Evolutionary conservation across 2,888 invertebrate species (phyloP), one percentile per base, ranked within the genome.

Genomic region (Lottia scabra): DNA sequence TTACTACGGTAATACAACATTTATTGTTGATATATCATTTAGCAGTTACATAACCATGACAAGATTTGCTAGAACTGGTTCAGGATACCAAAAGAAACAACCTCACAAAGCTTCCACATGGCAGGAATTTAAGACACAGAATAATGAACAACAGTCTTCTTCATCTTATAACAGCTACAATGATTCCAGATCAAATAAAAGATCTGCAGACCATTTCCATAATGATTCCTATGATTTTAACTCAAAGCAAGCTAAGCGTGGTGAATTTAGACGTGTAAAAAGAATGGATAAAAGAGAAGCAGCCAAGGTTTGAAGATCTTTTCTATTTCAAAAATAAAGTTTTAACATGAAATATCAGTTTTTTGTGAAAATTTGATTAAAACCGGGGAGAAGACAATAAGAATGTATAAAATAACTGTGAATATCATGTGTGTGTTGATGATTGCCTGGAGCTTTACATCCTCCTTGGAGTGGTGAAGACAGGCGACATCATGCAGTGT

Each of bases 231-330:
- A 72, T 63, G 69, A 66, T 27, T 67, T 70, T 43, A 78, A n/a
- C n/a, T n/a, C n/a, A n/a, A n/a, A 76, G 63, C 84, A 84, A 72
- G 80, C 75, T 23, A 75, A 77, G n/a, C 73, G 81, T 70, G 78
- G 83, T 68, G 83, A 84, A 68, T 68, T 78, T 16, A 72, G 84
- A 65, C 75, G 84, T 68, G 12, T 77, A 48, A 83, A 83, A 62
- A 78, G 84, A 71, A 81, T 80, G 27, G 46, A 78, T 27, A 76
- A 77, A 26, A 75, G 73, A 65, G 75, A 80, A 65, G 63, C 70
- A n/a, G 75, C 78, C 76, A 78, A 75, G 77, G 81, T 82, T 68
- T 38, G 67, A 23, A 38, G 19, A 44, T 27, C 13, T 16, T 6
- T 67, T 65, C n/a, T 5, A n/a, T 27, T 15, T 63, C n/a, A 2